Percentiles rank a stretch among this genome's conserved stretches.
These are phyloP conservation scores for Cyphomyrus plagiostoma DNA, from an alignment of 2,113 vertebrate species.

Conservation along the genomic window DNA sequence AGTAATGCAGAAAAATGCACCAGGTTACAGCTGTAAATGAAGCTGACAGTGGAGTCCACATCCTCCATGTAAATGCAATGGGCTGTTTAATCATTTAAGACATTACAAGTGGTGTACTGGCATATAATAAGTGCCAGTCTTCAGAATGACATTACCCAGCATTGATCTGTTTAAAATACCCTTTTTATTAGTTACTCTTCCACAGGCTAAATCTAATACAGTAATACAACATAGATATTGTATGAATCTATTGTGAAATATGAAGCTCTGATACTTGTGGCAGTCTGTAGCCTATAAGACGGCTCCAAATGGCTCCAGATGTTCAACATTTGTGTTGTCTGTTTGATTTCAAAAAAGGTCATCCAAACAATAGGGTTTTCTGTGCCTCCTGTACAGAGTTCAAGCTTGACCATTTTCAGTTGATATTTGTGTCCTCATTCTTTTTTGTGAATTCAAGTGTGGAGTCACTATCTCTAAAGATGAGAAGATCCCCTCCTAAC, in stretches of 20 bases:
- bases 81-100: not conserved
- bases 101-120: not conserved
- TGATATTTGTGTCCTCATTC: not conserved
- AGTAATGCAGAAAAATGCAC: not conserved
- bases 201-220: not conserved
- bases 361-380: not conserved
- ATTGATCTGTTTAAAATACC: slow-evolving; percentile 9
- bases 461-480: not conserved
- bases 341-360: not conserved
- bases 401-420: not conserved
- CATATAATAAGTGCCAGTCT: not conserved
- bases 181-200: slow-evolving; percentile 11
- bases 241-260: not conserved
- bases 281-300: not conserved
- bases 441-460: not conserved
- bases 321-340: not conserved
- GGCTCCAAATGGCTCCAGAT: not conserved
- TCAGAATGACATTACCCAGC: not conserved
- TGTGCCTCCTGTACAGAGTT: not conserved
- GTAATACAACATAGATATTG: not conserved
- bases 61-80: slow-evolving; percentile 20
- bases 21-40: not conserved
- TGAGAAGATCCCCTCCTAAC: not conserved
- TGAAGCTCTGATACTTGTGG: not conserved
- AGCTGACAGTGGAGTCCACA: slow-evolving; percentile 17